Conservation (phyloP, 1,140 invertebrate genomes). For the Macrocentrus cingulum region DNA sequence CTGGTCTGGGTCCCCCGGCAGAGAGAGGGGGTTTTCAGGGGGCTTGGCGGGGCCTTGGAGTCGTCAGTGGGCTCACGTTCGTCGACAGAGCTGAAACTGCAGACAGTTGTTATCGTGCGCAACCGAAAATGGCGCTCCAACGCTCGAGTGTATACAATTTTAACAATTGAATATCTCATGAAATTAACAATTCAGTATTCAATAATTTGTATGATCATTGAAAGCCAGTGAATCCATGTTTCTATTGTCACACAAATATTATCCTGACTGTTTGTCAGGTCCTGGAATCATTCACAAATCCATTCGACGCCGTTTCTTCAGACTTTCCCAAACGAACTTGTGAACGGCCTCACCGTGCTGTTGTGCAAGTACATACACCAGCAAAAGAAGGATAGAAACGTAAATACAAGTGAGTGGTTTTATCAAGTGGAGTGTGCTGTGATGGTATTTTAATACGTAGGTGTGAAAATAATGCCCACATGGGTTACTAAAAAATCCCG, state of each 20-base stretch:
- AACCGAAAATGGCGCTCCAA: constrained; percentile 49
- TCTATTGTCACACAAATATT: too few species aligned
- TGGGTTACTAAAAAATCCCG: background rate
- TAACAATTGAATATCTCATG: constrained; percentile 15
- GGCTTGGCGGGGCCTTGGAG: constrained; percentile 24
- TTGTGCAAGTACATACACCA: background rate
- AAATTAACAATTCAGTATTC: background rate
- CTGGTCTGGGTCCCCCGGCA: constrained; percentile 1
- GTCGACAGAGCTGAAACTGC: constrained; percentile 34
- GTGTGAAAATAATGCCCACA: constrained; percentile 9
- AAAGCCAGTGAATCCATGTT: background rate
- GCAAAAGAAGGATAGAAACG: background rate
- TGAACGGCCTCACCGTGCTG: constrained; percentile 10
- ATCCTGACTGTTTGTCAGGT: too few species aligned
- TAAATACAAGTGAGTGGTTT: background rate
- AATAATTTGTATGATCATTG: background rate
- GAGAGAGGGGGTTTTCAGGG: constrained; percentile 19
- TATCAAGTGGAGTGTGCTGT: constrained; percentile 2
- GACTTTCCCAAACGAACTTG: too few species aligned
- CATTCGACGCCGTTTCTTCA: too few species aligned
- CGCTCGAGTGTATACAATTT: constrained; percentile 17
- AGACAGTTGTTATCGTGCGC: constrained; percentile 13
- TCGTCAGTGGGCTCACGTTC: constrained; percentile 45
- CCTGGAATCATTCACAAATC: too few species aligned
- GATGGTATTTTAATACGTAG: constrained; percentile 12